Percentiles rank a stretch among this genome's conserved stretches.
phyloP scores from a whole-genome alignment of 2,888 invertebrate genomes.

The Mesorhabditis sp. region DNA sequence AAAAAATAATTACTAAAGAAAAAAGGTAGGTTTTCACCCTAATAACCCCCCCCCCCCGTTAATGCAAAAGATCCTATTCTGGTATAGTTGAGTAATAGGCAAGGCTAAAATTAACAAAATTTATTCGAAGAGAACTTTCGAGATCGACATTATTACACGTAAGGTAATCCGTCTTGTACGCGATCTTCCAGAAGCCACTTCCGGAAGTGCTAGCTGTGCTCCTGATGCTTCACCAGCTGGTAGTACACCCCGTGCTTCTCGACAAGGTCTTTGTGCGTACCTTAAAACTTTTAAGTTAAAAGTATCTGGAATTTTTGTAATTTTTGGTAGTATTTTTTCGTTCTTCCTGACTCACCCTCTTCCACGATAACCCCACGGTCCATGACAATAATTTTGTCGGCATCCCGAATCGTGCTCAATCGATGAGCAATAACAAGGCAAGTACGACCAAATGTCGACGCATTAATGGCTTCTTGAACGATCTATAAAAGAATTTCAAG shows the following conservation, averaged over 20 bases:
- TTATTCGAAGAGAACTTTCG: too few species aligned
- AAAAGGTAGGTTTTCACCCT: too few species aligned
- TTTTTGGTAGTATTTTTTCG: too few species aligned
- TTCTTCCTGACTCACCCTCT: too few species aligned
- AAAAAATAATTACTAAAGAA: too few species aligned
- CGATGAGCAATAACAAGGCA: conserved; percentile 5
- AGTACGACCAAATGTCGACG: not conserved
- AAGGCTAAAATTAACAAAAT: too few species aligned
- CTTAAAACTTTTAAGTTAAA: not conserved
- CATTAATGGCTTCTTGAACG: not conserved
- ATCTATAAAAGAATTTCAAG: not conserved
- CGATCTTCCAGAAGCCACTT: too few species aligned
- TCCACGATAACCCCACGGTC: not conserved
- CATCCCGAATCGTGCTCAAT: conserved; percentile 4
- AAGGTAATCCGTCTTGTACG: too few species aligned
- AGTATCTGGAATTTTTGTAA: not conserved
- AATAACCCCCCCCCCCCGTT: too few species aligned
- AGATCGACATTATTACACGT: too few species aligned
- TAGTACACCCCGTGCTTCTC: not conserved
- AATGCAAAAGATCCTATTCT: too few species aligned
- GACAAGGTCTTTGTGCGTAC: not conserved
- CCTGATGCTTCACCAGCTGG: not conserved
- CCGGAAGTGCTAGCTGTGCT: not conserved
- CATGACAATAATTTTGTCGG: not conserved
- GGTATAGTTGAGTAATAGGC: too few species aligned